Evolutionary conservation across 2,888 invertebrate genomes (phyloP).

Genomic region (Chalcosyrphus nemorum): DNA sequence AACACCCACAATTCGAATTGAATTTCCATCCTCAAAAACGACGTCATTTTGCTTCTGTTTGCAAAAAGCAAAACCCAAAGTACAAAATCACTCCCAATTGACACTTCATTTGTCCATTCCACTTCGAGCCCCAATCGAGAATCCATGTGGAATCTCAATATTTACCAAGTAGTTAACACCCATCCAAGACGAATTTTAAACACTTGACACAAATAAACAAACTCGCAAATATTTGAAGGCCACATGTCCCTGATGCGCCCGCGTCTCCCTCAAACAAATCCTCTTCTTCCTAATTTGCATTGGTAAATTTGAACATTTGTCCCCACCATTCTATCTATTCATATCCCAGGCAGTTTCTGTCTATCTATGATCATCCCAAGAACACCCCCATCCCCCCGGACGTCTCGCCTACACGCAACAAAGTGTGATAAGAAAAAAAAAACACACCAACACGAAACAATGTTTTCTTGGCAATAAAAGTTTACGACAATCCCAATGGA

Average conservation of each 20-base stretch:
- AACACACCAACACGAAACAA: slow-evolving; percentile 56
- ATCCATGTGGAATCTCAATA: slow-evolving; percentile 73
- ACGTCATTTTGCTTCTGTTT: slow-evolving; percentile 4
- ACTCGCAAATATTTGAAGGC: slow-evolving; percentile 70
- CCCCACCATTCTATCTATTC: slow-evolving; percentile 4
- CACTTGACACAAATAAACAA: slow-evolving; percentile 71
- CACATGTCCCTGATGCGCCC: slow-evolving; percentile 66
- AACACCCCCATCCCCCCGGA: neutral
- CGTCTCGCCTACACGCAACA: neutral
- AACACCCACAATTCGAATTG: neutral
- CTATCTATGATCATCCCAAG: slow-evolving; percentile 46
- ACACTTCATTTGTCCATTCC: slow-evolving; percentile 72
- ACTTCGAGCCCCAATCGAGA: slow-evolving; percentile 57
- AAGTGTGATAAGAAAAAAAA: slow-evolving; percentile 41
- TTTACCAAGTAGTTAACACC: slow-evolving; percentile 73
- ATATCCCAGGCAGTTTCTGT: slow-evolving; percentile 9
- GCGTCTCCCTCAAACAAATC: slow-evolving; percentile 59
- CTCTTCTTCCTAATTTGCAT: slow-evolving; percentile 67
- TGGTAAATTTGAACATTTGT: slow-evolving; percentile 69
- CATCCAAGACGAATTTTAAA: slow-evolving; percentile 72
- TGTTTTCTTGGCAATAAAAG: slow-evolving; percentile 71
- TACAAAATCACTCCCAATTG: slow-evolving; percentile 69
- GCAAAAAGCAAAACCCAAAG: slow-evolving; percentile 9
- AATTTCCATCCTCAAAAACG: slow-evolving; percentile 25
- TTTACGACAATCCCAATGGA: slow-evolving; percentile 73